Evolutionary conservation across 2,888 invertebrate species (phyloP), one percentile per base, ranked within the genome.

Genomic region (Oeneis ivallda): DNA sequence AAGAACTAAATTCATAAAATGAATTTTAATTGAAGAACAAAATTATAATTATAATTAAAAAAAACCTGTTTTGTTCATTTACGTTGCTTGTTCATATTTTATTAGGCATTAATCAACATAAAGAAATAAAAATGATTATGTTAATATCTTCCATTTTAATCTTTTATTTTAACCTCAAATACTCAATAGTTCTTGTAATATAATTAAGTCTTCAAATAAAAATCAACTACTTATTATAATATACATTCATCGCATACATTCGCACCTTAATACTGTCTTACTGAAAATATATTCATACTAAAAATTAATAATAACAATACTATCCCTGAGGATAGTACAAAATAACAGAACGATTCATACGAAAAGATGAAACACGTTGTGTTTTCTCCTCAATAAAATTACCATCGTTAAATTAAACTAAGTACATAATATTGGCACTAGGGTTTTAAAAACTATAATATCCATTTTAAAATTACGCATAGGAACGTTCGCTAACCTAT

Each of bases 11-110:
- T 26, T 2, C 26, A 26, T 7, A 5, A 41, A 19, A 19, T 57
- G n/a, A 43, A 32, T 57, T 57, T 57, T 6, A 32, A 57, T 57
- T 57, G 43, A 57, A 57, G 57, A 15, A 45, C 32, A n/a, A 57
- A 45, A 57, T n/a, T 57, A 41, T 39, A 37, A 9, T 34, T 53
- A 2, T 26, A 26, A 5, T 26, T 26, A 26, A 26, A 26, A 26
- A 26, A 4, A 2, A 37, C 7, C 7, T 37, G 7, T 37, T 37
- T 37, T 37, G 7, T 37, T 8, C 8, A 9, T 37, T 37, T 37
- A 37, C 7, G 7, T 37, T 37, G 37, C 37, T 37, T 37, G 37
- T 37, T 2, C 37, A 37, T 8, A 37, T 37, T 37, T 37, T 37
- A 8, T 37, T 37, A 3, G 37, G 6, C 0, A 7, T 0, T 37